These are phyloP conservation scores for Potorous gilbertii DNA, from an alignment of 2,797 vertebrate genomes.

Conservation along the genomic window DNA sequence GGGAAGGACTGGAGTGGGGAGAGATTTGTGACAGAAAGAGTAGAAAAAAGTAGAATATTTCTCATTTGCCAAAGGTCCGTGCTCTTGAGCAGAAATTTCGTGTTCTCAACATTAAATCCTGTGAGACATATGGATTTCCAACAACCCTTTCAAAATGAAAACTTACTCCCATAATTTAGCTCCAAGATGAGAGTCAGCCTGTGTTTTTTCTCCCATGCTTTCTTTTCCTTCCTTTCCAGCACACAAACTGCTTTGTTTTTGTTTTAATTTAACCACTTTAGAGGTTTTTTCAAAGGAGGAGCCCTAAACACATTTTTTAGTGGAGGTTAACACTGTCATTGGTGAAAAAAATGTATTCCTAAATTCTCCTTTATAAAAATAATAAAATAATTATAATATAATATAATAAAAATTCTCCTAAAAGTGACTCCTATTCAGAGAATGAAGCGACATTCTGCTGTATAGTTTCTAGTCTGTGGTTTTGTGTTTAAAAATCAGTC, in stretches of 20 bases:
- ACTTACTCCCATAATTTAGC: neutral
- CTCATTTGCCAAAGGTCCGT: neutral
- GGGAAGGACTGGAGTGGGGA: neutral
- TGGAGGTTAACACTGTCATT: neutral
- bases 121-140: neutral
- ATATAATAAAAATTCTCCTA: neutral
- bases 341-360: neutral
- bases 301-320: neutral
- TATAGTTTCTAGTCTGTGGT: neutral
- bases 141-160: neutral
- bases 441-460: neutral
- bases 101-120: neutral
- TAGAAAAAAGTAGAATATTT: neutral
- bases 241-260: constrained; percentile 40
- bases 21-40: neutral
- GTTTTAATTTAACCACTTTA: constrained; percentile 55
- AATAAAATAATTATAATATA: too few species aligned
- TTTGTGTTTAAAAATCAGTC: neutral
- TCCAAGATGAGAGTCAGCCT: neutral
- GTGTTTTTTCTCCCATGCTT: neutral
- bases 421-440: neutral
- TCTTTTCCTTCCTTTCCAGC: neutral
- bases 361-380: too few species aligned
- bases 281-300: constrained; percentile 17
- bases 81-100: neutral